phyloP scores from a whole-genome alignment of 2,888 invertebrate species.

The Orchesellides sinensis region DNA sequence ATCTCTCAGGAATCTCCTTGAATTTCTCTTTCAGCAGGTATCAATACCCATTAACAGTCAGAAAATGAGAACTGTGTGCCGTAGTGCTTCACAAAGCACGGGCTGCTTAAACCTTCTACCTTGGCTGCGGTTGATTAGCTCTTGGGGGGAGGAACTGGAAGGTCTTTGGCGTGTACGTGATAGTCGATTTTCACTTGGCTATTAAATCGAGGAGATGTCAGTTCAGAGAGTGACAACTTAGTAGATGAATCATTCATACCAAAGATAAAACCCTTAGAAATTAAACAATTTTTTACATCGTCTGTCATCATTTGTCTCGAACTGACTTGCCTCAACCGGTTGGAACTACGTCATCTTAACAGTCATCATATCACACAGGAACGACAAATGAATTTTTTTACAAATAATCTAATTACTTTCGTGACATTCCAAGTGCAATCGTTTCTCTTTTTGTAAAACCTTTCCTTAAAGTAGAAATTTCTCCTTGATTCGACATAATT shows the following conservation, averaged over 20 bases:
- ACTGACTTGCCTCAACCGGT: slow-evolving; percentile 13
- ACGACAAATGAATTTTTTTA: background rate
- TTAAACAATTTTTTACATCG: too few species aligned
- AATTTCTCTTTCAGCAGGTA: too few species aligned
- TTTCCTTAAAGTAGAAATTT: too few species aligned
- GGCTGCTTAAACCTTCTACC: slow-evolving; percentile 35
- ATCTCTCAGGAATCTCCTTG: slow-evolving; percentile 6
- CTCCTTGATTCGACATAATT: background rate
- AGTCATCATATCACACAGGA: too few species aligned
- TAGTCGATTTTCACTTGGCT: background rate
- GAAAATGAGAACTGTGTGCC: too few species aligned
- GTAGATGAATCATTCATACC: background rate
- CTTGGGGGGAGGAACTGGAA: slow-evolving; percentile 58
- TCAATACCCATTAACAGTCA: too few species aligned
- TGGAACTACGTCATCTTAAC: too few species aligned
- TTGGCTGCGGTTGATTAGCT: slow-evolving; percentile 19
- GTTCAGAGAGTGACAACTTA: background rate
- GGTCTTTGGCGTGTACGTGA: slow-evolving; percentile 12
- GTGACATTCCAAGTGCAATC: background rate
- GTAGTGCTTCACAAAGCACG: background rate
- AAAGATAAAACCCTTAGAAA: background rate
- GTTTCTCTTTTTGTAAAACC: background rate
- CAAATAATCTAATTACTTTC: too few species aligned
- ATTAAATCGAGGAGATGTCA: slow-evolving; percentile 2
- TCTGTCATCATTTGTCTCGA: background rate